Base-by-base conservation (phyloP, 2,797 vertebrate genomes). In the Hirundo rustica region DNA sequence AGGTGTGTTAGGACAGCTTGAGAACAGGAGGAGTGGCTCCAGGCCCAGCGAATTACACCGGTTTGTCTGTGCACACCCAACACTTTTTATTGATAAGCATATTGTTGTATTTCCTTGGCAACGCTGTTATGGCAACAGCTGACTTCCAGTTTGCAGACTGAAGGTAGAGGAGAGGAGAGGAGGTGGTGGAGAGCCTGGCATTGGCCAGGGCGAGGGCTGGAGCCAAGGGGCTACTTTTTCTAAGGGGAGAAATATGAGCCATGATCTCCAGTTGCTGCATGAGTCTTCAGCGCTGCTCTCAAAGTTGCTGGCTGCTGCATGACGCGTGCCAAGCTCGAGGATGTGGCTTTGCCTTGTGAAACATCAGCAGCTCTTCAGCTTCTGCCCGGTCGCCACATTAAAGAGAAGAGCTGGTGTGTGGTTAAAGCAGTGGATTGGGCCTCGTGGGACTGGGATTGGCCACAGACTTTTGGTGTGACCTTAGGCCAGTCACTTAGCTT, bases 91-190 rank as follows among this genome's bases (percentile, higher is more conserved):
- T 88, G 88, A 92, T 96, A 95, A 92, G 72, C 12, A 6, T 40
- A 9, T 29, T 57, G 68, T 68, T 61, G 30, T 75, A 83, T 92
- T 94, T 96, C 91, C 94, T 89, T 95, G 84, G 81, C 14, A 32
- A 92, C 40, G 11, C 50, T 93, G 92, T 91, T 95, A 55, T 87
- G 79, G 84, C 93, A 96, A 93, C 89, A 73, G 53, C 71, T 87
- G 57, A 23, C 50, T 96, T 82, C 0, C 3, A 55, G 75, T 92
- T 78, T 53, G 54, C 78, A 75, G 57, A 36, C 58, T 40, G 38
- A 32, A 51, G 72, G 88, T 86, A 36, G 67, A 58, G 67, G 53
- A 72, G 67, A 58, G 67, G 53, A 72, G 53, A 51, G 25, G 34
- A 80, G 54, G n/a, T 40, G 45, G 11, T 51, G 40, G 21, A 85